Percentiles rank a stretch among this genome's conserved stretches.
Evolutionary conservation across 1,140 invertebrate species (phyloP).

Genomic region (Wiebesia pumilae): DNA sequence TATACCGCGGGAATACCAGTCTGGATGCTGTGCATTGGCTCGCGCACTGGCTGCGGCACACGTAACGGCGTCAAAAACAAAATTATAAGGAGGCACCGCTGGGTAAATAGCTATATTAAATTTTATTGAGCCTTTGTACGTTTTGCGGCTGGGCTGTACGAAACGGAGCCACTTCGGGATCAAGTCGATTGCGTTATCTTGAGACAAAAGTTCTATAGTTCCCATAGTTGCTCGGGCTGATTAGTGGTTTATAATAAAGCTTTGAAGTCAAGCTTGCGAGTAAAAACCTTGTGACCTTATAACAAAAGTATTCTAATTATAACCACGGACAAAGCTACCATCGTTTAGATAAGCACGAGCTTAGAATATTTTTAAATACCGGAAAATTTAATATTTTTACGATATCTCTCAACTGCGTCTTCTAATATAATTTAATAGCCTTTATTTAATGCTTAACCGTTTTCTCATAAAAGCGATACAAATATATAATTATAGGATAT

Average conservation of each 20-base stretch:
- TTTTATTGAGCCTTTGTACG: conserved; percentile 31
- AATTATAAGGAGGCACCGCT: conserved; percentile 39
- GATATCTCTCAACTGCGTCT: no score
- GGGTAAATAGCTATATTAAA: conserved; percentile 36
- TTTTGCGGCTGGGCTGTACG: background rate
- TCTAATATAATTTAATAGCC: no score
- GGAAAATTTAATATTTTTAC: no score
- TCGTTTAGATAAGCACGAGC: no score
- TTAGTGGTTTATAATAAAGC: background rate
- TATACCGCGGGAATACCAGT: background rate
- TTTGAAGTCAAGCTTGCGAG: background rate
- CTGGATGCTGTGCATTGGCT: background rate
- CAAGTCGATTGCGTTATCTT: conserved; percentile 22
- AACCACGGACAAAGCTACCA: no score
- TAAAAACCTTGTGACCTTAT: no score
- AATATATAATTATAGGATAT: no score
- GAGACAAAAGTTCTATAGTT: background rate
- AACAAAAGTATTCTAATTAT: no score
- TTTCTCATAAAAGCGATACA: no score
- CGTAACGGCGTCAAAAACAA: conserved; percentile 51
- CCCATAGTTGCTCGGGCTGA: background rate
- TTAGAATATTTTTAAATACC: no score
- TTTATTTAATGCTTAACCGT: no score
- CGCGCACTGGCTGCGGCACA: background rate
- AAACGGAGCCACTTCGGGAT: conserved; percentile 7